Conservation (phyloP, 1,140 invertebrate genomes). For the Drosophila truncata region DNA sequence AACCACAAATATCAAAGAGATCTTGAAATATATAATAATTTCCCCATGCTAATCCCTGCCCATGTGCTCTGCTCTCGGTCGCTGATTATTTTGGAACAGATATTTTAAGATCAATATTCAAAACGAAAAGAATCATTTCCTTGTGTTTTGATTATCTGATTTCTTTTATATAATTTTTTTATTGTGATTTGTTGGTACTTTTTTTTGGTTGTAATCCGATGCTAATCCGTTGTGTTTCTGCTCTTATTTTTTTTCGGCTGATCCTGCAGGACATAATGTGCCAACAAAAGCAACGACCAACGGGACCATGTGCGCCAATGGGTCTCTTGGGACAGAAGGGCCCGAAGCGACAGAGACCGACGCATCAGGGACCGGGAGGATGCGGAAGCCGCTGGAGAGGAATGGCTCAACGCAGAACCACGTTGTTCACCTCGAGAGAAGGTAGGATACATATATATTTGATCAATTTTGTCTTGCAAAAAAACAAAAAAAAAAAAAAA, state of each 20-base stretch:
- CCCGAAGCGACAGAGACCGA: constrained; percentile 86
- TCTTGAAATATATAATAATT: background rate
- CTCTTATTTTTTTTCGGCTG: constrained; percentile 21
- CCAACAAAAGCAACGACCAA: constrained; percentile 85
- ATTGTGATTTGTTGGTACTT: background rate
- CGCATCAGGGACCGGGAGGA: constrained; percentile 85
- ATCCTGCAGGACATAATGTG: constrained; percentile 85
- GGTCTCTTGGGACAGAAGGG: constrained; percentile 84
- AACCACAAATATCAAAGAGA: background rate
- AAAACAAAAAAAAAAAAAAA: background rate
- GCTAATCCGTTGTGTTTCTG: constrained; percentile 37
- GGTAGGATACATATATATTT: constrained; percentile 70
- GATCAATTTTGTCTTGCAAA: background rate
- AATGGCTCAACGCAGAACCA: constrained; percentile 95
- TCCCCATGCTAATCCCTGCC: background rate
- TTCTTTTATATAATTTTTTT: background rate
- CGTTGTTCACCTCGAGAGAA: constrained; percentile 98
- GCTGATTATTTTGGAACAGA: constrained; percentile 1
- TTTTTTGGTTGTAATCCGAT: background rate
- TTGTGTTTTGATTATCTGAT: background rate
- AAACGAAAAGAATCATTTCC: background rate
- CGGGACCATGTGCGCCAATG: constrained; percentile 85
- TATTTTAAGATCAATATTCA: constrained; percentile 16
- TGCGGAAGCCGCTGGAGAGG: constrained; percentile 91
- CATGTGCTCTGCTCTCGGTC: background rate